Conservation (phyloP, 2,797 vertebrate species). For the Rachycentron canadum region DNA sequence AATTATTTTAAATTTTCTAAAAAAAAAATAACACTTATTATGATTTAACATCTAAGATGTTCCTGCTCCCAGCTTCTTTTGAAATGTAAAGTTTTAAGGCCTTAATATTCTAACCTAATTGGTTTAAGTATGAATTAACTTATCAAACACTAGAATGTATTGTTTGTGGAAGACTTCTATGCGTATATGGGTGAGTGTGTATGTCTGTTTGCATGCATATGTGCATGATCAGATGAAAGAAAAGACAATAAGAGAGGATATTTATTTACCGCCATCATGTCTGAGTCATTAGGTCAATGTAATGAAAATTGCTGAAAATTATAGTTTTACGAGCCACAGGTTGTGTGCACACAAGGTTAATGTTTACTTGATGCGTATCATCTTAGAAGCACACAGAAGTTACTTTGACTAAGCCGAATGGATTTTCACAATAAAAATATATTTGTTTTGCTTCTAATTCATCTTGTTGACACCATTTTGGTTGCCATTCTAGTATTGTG, state of each 20-base stretch:
- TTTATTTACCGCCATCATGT: constrained; percentile 62
- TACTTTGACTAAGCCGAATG: constrained; percentile 37
- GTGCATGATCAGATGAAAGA: constrained; percentile 30
- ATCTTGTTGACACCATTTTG: constrained; percentile 1
- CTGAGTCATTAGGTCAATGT: constrained; percentile 31
- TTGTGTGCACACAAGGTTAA: constrained; percentile 60
- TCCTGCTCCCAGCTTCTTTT: constrained; percentile 35
- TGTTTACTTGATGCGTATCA: constrained; percentile 65
- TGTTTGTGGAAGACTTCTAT: constrained; percentile 38
- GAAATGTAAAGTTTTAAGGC: constrained; percentile 37
- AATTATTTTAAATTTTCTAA: constrained; percentile 32
- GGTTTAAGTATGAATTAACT: constrained; percentile 62
- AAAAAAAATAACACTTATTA: constrained; percentile 45
- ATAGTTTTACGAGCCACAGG: constrained; percentile 37
- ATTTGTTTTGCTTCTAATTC: constrained; percentile 32
- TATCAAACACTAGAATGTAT: constrained; percentile 53
- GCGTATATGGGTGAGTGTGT: constrained; percentile 32
- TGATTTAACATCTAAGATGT: constrained; percentile 36
- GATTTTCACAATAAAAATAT: constrained; percentile 75
- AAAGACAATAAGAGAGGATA: constrained; percentile 45
- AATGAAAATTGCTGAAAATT: constrained; percentile 17
- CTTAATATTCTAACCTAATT: constrained; percentile 53
- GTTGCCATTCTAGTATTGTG: not conserved
- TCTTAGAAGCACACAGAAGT: constrained; percentile 22
- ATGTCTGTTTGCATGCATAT: constrained; percentile 44